phyloP scores from a whole-genome alignment of 1,140 invertebrate genomes.

The Agrilus planipennis region DNA sequence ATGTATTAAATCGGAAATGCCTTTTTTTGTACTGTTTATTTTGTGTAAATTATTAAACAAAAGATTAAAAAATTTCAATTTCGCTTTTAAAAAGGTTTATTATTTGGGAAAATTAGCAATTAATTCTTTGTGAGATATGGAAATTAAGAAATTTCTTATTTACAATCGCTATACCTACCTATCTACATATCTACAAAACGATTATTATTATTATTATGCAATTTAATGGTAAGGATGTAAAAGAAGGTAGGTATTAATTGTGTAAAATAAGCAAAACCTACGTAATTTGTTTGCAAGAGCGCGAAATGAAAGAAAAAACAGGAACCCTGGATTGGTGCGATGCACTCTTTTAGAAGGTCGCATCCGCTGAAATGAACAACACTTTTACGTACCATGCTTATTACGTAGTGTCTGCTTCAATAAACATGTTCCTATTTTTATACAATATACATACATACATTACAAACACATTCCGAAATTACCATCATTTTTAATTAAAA shows the following conservation, averaged over 20 bases:
- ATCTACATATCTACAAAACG: neutral
- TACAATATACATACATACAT: no score
- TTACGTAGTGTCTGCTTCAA: slow-evolving; percentile 6
- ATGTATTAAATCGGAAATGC: no score
- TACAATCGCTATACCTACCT: neutral
- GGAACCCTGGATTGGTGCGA: slow-evolving; percentile 3
- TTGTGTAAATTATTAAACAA: no score
- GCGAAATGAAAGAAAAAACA: slow-evolving; percentile 1
- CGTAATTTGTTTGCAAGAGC: no score
- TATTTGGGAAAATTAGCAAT: no score
- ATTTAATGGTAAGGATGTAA: neutral
- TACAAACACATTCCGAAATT: no score
- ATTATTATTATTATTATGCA: neutral
- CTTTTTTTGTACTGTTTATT: no score
- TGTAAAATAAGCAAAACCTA: no score
- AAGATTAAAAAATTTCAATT: no score
- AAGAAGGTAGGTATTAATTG: neutral
- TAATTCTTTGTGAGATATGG: neutral
- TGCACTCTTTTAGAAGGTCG: slow-evolving; percentile 6
- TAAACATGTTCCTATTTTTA: no score
- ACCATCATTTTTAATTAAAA: no score
- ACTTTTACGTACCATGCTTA: slow-evolving; percentile 1
- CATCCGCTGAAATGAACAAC: slow-evolving; percentile 6
- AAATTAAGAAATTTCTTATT: neutral
- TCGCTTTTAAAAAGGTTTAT: no score